Conservation (phyloP, 2,113 vertebrate genomes). For the Mormyrus lacerda region DNA sequence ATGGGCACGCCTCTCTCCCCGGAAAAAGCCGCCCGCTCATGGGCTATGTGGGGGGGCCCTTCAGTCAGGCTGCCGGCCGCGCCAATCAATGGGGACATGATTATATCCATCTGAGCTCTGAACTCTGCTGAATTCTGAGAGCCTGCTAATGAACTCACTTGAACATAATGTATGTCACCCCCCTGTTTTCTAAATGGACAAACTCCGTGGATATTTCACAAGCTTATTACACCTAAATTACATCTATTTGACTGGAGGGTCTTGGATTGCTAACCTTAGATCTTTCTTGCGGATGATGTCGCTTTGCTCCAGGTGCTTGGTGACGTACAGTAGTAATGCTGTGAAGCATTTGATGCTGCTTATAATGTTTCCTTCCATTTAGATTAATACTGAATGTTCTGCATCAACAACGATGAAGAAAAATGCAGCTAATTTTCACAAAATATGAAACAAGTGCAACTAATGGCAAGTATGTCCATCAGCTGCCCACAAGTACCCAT, state of each 20-base stretch:
- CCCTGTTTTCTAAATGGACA: neutral
- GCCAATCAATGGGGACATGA: neutral
- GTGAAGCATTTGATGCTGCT: neutral
- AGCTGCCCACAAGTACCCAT: constrained; percentile 8
- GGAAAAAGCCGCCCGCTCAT: neutral
- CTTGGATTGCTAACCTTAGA: neutral
- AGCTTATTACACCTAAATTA: constrained; percentile 2
- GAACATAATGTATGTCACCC: neutral
- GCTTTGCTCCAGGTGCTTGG: neutral
- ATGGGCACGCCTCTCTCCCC: neutral
- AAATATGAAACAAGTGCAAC: constrained; percentile 17
- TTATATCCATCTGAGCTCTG: neutral
- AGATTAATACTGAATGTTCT: neutral
- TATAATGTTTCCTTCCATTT: neutral
- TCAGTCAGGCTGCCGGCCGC: neutral
- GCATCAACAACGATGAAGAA: neutral
- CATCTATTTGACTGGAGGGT: neutral
- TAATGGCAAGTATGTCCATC: constrained; percentile 19
- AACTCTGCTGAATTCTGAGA: neutral
- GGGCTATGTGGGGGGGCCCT: neutral
- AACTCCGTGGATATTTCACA: neutral
- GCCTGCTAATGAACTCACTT: neutral
- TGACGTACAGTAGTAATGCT: neutral
- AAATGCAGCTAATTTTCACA: neutral
- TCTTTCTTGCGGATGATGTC: neutral